phyloP scores from a whole-genome alignment of 2,797 vertebrate species.

The Darevskia mixta region DNA sequence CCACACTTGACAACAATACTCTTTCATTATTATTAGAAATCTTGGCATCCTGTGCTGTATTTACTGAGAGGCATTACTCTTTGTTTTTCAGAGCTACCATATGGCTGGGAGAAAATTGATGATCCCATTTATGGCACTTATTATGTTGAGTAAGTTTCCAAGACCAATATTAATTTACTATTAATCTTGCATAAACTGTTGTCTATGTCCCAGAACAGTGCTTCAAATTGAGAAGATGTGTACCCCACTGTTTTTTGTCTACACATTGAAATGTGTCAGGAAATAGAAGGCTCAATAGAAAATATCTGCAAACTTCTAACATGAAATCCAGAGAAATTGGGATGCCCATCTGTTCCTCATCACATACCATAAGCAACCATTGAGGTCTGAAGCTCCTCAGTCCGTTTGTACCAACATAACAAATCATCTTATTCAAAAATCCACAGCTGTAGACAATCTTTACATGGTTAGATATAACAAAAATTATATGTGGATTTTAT shows the following conservation, averaged over 20 bases:
- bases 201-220: slow-evolving; percentile 45
- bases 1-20: slow-evolving; percentile 52
- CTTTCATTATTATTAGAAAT: slow-evolving; percentile 60
- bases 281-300: slow-evolving; percentile 32
- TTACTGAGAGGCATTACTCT: slow-evolving; percentile 79
- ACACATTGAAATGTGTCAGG: slow-evolving; percentile 44
- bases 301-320: slow-evolving; percentile 17
- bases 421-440: not conserved
- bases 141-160: slow-evolving; percentile 97
- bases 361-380: not conserved
- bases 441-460: not conserved
- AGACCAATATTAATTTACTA: slow-evolving; percentile 79
- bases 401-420: not conserved
- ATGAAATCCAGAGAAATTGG: not conserved
- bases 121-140: slow-evolving; percentile 99
- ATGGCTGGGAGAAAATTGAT: slow-evolving; percentile 99
- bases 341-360: not conserved
- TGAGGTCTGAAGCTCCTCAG: not conserved
- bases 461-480: not conserved
- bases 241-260: slow-evolving; percentile 41
- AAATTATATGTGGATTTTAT: not conserved
- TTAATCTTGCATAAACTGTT: slow-evolving; percentile 64
- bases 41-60: slow-evolving; percentile 62
- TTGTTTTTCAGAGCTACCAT: slow-evolving; percentile 97
- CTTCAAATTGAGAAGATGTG: slow-evolving; percentile 36